Conservation (phyloP, 2,888 invertebrate species). For the Sinopyrophorus schimmeli region DNA sequence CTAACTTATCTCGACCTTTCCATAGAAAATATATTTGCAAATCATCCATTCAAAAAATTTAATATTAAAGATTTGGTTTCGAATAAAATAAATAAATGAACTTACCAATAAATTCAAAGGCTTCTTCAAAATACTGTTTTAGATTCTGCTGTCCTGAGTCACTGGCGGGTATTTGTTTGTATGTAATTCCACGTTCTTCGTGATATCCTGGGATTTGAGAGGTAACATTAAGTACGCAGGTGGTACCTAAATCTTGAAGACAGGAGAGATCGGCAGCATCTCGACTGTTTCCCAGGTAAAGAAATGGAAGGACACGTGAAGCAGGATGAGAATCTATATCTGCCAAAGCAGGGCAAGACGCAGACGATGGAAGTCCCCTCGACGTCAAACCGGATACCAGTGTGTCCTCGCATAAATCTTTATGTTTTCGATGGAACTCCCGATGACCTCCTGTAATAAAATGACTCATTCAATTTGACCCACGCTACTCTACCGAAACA, state of each 20-base stretch:
- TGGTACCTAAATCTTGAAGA: constrained; percentile 68
- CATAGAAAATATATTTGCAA: too few relatives aligned
- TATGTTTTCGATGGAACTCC: constrained; percentile 71
- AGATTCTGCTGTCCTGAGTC: constrained; percentile 85
- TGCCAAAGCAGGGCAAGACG: constrained; percentile 60
- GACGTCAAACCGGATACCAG: constrained; percentile 60
- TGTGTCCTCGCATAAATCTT: constrained; percentile 73
- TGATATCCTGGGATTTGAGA: constrained; percentile 74
- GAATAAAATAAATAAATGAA: too few relatives aligned
- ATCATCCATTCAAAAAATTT: too few relatives aligned
- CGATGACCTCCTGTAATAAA: constrained; percentile 66
- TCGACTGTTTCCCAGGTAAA: constrained; percentile 80
- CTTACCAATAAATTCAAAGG: constrained; percentile 85
- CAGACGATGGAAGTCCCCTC: constrained; percentile 49
- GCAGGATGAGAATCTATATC: constrained; percentile 77
- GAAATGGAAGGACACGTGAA: constrained; percentile 77
- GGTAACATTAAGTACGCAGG: constrained; percentile 81
- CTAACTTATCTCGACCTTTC: too few relatives aligned
- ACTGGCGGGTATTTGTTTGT: constrained; percentile 79
- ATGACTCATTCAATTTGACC: constrained; percentile 17
- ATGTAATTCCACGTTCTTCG: constrained; percentile 67
- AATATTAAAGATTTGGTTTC: too few relatives aligned
- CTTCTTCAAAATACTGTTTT: constrained; percentile 86
- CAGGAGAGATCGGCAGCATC: constrained; percentile 75
- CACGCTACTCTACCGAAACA: constrained; percentile 16